Conservation (phyloP, 2,797 vertebrate genomes). For the Karalla daura region DNA sequence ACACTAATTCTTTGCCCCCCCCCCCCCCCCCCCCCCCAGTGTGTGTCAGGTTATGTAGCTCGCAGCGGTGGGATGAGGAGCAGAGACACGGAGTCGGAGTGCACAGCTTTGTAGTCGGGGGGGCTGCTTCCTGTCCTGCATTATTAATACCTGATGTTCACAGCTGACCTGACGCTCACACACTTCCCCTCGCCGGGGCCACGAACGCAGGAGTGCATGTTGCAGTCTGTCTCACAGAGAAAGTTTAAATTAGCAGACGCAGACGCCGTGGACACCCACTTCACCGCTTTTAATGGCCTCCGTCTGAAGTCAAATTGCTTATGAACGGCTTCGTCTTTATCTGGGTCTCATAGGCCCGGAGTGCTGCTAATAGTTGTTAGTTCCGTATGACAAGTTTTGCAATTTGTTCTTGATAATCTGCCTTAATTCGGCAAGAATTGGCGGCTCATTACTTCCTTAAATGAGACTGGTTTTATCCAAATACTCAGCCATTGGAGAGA, state of each 20-base stretch:
- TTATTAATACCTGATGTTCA: slow-evolving; percentile 81
- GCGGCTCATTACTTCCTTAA: slow-evolving; percentile 51
- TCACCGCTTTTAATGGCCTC: slow-evolving; percentile 8
- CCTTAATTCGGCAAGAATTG: slow-evolving; percentile 41
- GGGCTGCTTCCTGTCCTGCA: slow-evolving; percentile 66
- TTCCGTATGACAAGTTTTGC: slow-evolving; percentile 41
- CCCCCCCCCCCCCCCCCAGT: not conserved
- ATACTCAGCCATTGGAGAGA: slow-evolving; percentile 27
- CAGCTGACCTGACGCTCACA: slow-evolving; percentile 73
- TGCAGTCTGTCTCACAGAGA: slow-evolving; percentile 15
- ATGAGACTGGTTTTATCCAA: slow-evolving; percentile 45
- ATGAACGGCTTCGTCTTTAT: slow-evolving; percentile 25
- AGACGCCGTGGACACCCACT: slow-evolving; percentile 1
- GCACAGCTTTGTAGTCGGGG: slow-evolving; percentile 42
- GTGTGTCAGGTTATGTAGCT: slow-evolving; percentile 20
- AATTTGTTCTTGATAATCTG: slow-evolving; percentile 52
- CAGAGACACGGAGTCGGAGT: slow-evolving; percentile 19
- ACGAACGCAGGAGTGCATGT: slow-evolving; percentile 35
- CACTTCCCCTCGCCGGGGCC: slow-evolving; percentile 32
- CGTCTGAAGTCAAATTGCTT: slow-evolving; percentile 11
- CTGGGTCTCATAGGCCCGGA: not conserved
- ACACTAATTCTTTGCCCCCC: too few species aligned
- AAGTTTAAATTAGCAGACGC: slow-evolving; percentile 2
- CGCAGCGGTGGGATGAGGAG: not conserved
- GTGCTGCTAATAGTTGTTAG: slow-evolving; percentile 32